These are phyloP conservation scores for Rhamnusium bicolor DNA, from an alignment of 2,888 invertebrate species.

Conservation along the genomic window DNA sequence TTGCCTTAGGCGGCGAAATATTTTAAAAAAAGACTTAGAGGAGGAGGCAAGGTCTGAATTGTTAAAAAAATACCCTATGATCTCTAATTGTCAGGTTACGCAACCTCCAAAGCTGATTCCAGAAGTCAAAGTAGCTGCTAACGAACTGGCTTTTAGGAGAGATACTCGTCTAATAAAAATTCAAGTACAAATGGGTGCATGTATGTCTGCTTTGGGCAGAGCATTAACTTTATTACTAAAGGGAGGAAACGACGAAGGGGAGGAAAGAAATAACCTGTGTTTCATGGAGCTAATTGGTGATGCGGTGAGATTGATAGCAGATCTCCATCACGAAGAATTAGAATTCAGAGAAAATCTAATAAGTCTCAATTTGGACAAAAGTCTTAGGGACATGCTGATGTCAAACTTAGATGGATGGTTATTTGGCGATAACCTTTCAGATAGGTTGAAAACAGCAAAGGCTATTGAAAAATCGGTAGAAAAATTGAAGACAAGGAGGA, in stretches of 20 bases:
- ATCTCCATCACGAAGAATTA: conserved; percentile 20
- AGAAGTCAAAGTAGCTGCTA: conserved; percentile 16
- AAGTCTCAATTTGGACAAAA: conserved; percentile 24
- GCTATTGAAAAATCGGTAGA: conserved; percentile 2
- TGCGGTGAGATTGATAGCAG: conserved; percentile 10
- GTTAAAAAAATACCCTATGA: conserved; percentile 9
- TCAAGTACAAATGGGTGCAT: conserved; percentile 18
- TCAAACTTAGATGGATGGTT: conserved; percentile 22
- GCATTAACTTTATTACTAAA: neutral
- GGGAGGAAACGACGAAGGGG: conserved; percentile 4
- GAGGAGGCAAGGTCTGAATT: neutral
- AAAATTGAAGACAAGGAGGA: neutral
- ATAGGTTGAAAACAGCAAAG: conserved; percentile 17
- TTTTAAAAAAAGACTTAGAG: conserved; percentile 10
- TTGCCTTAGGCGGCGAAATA: conserved; percentile 12
- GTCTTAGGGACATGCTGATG: conserved; percentile 19
- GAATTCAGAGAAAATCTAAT: conserved; percentile 19
- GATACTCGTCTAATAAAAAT: conserved; percentile 5
- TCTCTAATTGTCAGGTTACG: conserved; percentile 4
- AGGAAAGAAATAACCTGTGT: conserved; percentile 9
- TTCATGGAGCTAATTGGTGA: conserved; percentile 23
- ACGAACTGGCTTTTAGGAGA: conserved; percentile 1
- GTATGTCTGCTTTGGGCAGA: conserved; percentile 17
- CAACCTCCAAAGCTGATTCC: conserved; percentile 19
- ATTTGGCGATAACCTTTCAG: conserved; percentile 21